phyloP scores from a whole-genome alignment of 1,140 invertebrate genomes.

The Cotesia vestalis region DNA sequence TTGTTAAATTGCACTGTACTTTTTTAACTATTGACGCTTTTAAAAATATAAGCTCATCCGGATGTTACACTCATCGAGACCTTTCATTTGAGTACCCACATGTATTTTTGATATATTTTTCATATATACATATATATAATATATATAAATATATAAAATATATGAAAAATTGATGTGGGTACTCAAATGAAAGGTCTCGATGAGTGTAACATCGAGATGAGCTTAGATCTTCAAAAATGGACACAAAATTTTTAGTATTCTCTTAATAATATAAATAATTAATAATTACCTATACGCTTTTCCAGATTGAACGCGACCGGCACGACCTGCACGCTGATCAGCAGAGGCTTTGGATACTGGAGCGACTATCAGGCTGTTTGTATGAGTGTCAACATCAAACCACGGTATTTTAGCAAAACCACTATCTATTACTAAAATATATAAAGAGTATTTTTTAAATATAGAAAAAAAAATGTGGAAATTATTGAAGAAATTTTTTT shows the following conservation, averaged over 20 bases:
- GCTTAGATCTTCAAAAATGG: too few species aligned
- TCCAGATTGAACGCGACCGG: constrained; percentile 85
- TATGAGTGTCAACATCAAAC: constrained; percentile 84
- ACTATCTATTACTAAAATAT: constrained; percentile 85
- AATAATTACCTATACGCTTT: constrained; percentile 76
- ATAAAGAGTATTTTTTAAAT: constrained; percentile 37
- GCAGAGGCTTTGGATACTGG: constrained; percentile 91
- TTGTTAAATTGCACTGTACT: background rate
- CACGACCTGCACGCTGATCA: constrained; percentile 89
- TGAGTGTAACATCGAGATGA: too few species aligned
- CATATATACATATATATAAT: too few species aligned
- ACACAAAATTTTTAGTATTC: too few species aligned
- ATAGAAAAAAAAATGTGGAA: constrained; percentile 18
- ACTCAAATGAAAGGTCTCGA: too few species aligned
- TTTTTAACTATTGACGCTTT: background rate
- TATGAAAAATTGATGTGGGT: too few species aligned
- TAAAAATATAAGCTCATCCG: background rate
- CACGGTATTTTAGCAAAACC: constrained; percentile 97
- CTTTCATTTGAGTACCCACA: too few species aligned
- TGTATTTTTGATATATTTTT: too few species aligned
- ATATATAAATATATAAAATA: too few species aligned
- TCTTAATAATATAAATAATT: too few species aligned
- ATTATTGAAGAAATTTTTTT: constrained; percentile 11
- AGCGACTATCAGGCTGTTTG: constrained; percentile 85
- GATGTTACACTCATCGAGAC: too few species aligned